Evolutionary conservation across 2,888 invertebrate genomes (phyloP).

Genomic region (Sycophila texana): DNA sequence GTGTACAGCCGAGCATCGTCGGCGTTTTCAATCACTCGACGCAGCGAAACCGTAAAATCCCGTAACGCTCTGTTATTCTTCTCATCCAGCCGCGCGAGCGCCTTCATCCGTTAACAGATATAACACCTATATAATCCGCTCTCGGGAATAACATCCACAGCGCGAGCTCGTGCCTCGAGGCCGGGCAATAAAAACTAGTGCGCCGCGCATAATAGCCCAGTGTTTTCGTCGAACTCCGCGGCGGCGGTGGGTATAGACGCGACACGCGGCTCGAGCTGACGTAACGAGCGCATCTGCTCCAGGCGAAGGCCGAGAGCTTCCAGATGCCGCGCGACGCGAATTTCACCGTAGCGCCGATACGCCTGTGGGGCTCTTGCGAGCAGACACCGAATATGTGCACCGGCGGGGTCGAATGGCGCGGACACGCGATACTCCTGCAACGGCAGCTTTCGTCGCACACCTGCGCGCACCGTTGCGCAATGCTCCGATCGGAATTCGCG

Average conservation of each 20-base stretch:
- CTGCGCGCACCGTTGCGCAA: neutral
- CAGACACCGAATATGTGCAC: neutral
- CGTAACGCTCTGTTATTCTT: no score
- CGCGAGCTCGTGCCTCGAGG: no score
- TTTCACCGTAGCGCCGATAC: slow-evolving; percentile 25
- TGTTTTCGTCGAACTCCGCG: no score
- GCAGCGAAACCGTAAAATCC: no score
- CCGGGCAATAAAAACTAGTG: no score
- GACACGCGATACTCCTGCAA: slow-evolving; percentile 42
- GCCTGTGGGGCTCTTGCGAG: slow-evolving; percentile 5
- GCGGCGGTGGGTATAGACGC: neutral
- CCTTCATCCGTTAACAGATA: no score
- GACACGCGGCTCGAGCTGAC: neutral
- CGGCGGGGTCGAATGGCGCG: slow-evolving; percentile 30
- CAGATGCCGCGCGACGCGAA: neutral
- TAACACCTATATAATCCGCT: no score
- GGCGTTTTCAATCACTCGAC: no score
- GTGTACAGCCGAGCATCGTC: no score
- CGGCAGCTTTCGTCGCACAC: neutral
- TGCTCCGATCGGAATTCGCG: neutral
- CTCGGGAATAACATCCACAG: no score
- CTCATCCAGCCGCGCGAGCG: no score
- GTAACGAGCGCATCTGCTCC: neutral
- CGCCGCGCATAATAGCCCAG: no score
- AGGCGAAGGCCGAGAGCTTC: neutral